phyloP scores from a whole-genome alignment of 2,888 invertebrate genomes.

The Caenorhabditis imperialis region DNA sequence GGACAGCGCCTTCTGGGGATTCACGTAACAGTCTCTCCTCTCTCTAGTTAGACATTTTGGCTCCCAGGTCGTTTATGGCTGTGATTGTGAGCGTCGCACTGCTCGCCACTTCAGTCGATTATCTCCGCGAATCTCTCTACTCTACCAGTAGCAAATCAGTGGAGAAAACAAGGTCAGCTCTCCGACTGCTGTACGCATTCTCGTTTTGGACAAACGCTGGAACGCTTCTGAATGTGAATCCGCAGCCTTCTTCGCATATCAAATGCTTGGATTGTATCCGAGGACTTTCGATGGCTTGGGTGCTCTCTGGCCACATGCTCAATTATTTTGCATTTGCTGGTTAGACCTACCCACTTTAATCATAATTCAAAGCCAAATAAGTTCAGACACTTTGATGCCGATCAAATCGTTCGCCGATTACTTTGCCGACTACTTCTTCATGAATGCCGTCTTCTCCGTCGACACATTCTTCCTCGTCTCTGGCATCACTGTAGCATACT shows the following conservation, averaged over 20 bases:
- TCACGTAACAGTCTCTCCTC: slow-evolving; percentile 7
- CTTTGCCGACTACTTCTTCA: slow-evolving; percentile 29
- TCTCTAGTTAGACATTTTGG: neutral
- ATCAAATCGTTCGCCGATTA: slow-evolving; percentile 16
- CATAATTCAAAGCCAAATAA: neutral
- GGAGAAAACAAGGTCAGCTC: slow-evolving; percentile 17
- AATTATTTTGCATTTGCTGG: slow-evolving; percentile 29
- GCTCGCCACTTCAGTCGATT: slow-evolving; percentile 28
- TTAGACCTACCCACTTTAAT: too few species aligned
- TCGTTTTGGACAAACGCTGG: slow-evolving; percentile 55
- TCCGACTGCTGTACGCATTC: slow-evolving; percentile 33
- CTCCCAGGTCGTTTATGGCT: slow-evolving; percentile 28
- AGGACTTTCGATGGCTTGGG: slow-evolving; percentile 70
- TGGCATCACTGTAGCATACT: slow-evolving; percentile 64
- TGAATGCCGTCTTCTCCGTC: slow-evolving; percentile 63
- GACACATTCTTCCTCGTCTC: slow-evolving; percentile 69
- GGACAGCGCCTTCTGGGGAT: slow-evolving; percentile 35
- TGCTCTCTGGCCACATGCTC: slow-evolving; percentile 58
- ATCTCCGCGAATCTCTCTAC: slow-evolving; percentile 23
- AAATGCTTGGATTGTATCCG: slow-evolving; percentile 65
- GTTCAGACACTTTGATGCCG: slow-evolving; percentile 40
- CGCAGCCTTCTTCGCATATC: slow-evolving; percentile 54
- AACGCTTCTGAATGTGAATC: slow-evolving; percentile 19
- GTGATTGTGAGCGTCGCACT: slow-evolving; percentile 8
- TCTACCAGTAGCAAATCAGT: slow-evolving; percentile 8